phyloP scores from a whole-genome alignment of 37 sponge, comb jelly and placozoan species.

The Agelas oroides region DNA sequence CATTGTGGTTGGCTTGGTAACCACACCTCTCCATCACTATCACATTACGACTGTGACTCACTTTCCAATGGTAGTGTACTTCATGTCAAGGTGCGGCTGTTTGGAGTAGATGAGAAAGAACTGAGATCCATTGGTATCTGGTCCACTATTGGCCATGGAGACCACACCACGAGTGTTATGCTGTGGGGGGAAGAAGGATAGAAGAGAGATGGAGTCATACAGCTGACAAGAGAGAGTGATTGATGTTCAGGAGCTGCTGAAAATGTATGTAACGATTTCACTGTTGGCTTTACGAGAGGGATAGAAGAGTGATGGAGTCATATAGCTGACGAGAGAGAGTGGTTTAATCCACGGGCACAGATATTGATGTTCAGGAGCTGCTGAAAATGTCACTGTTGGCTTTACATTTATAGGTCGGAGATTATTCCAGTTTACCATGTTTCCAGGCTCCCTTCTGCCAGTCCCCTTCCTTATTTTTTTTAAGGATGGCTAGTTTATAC shows the following conservation, averaged over 20 bases:
- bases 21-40: neutral
- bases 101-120: slow-evolving; percentile 96
- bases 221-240: neutral
- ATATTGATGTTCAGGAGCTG: too few relatives aligned
- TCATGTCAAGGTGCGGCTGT: slow-evolving; percentile 93
- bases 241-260: neutral
- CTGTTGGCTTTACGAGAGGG: neutral
- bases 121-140: slow-evolving; percentile 96
- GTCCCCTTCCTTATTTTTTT: too few relatives aligned
- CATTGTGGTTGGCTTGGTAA: too few relatives aligned
- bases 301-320: too few relatives aligned
- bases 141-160: slow-evolving; percentile 97
- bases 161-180: slow-evolving; percentile 92
- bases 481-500: too few relatives aligned
- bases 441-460: too few relatives aligned
- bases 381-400: too few relatives aligned
- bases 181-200: slow-evolving; percentile 21
- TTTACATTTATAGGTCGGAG: too few relatives aligned
- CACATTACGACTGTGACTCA: slow-evolving; percentile 16
- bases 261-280: neutral
- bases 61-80: slow-evolving; percentile 96
- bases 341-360: too few relatives aligned
- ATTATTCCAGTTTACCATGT: too few relatives aligned
- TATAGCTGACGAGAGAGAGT: too few relatives aligned
- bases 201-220: neutral